A percentile compares a stretch with the other conserved stretches of the same genome.
These are phyloP conservation scores for Pachliopta kotzebuea DNA, from an alignment of 2,888 invertebrate species.

Conservation along the genomic window DNA sequence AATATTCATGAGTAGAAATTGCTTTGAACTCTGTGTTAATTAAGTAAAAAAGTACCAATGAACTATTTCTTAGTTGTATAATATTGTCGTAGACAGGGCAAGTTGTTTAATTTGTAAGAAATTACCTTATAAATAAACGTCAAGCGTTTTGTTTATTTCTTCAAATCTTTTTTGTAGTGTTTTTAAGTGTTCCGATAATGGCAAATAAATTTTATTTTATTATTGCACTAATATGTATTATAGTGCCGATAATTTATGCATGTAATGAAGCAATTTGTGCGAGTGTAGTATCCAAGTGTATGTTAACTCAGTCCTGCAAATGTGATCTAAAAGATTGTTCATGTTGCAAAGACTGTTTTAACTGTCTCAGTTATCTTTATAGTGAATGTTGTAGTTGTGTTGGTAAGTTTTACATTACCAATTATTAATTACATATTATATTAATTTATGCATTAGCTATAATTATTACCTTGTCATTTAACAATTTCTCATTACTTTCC, in stretches of 20 bases:
- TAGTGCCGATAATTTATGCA: constrained; percentile 65
- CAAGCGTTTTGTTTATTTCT: constrained; percentile 1
- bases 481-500: too few species aligned
- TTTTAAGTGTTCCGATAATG: constrained; percentile 44
- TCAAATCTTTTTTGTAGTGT: not conserved
- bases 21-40: not conserved
- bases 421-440: constrained; percentile 3
- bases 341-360: constrained; percentile 96
- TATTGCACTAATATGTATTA: constrained; percentile 54
- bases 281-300: constrained; percentile 97
- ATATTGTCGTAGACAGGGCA: not conserved
- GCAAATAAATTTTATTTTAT: constrained; percentile 58
- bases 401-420: constrained; percentile 83
- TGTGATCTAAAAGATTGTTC: constrained; percentile 95
- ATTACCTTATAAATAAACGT: not conserved
- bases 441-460: not conserved
- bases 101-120: not conserved
- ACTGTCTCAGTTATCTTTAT: constrained; percentile 93
- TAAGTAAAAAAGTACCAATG: not conserved
- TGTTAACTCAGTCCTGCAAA: constrained; percentile 97
- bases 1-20: not conserved
- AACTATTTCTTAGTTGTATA: not conserved
- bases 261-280: constrained; percentile 98
- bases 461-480: not conserved
- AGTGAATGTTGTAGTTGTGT: constrained; percentile 98